Base-by-base conservation (phyloP, 1,140 invertebrate genomes). In the Colletes latitarsis region DNA sequence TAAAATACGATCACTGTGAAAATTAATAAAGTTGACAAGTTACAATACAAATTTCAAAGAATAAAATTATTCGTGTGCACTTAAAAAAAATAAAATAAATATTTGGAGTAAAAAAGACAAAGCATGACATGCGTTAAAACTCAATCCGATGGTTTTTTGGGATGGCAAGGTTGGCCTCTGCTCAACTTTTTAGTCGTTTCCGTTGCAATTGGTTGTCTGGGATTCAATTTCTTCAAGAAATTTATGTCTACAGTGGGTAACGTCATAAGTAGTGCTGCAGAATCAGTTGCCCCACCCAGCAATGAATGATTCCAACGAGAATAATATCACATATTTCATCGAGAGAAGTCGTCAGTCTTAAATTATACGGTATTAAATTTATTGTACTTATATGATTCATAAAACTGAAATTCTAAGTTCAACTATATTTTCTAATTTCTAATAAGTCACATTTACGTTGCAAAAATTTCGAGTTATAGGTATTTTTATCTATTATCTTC, bases 111-210 rank as follows among this genome's bases (percentile, higher is more conserved):
- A 1, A 30, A 19, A 9, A 12, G n/a, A n/a, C 41, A 53, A 68
- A 74, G 46, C 12, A 86, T 86, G 77, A 64, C 55, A 60, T 73
- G 72, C 30, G 3, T 14, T 21, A 82, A 67, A 78, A n/a, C 17
- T 19, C 8, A 52, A 17, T 60, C 57, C 9, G 53, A 30, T 0
- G 30, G 55, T 82, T 17, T 86, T 1, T 4, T 87, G 17, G 74
- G 15, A 4, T 91, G 89, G 90, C 15, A 10, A 9, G 88, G 84
- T 10, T 91, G 89, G 89, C 14, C 81, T 4, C 86, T 90, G 30
- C 9, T 90, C 39, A 89, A 62, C 68, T 86, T 88, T 17, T 15
- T 91, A 12, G 49, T 90, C 14, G 46, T 90, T 41, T 17, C 80
- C 0, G 64, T 55, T 21, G 77, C 55, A 17, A 71, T 90, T 30